phyloP scores from a whole-genome alignment of 1,140 invertebrate species.

The Orussus abietinus region DNA sequence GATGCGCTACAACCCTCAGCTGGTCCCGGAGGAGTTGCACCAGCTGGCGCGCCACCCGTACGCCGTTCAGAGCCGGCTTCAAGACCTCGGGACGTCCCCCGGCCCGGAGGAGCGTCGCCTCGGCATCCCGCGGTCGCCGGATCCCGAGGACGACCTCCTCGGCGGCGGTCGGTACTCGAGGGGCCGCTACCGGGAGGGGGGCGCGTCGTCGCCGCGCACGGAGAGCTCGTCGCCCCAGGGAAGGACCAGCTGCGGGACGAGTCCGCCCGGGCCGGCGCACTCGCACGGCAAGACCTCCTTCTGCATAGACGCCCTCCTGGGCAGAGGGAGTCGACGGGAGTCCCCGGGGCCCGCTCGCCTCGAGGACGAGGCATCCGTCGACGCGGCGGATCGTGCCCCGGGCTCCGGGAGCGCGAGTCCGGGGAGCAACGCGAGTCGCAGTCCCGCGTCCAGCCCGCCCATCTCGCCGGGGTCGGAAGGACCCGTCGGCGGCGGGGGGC shows the following conservation, averaged over 20 bases:
- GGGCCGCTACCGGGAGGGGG: conserved; percentile 11
- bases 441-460: conserved; percentile 43
- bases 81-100: background rate
- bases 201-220: conserved; percentile 10
- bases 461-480: conserved; percentile 48
- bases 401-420: conserved; percentile 40
- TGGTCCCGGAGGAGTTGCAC: background rate
- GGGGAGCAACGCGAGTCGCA: conserved; percentile 42
- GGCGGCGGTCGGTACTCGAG: conserved; percentile 18
- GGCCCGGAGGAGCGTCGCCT: background rate
- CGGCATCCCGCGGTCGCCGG: too few relatives aligned
- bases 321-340: conserved; percentile 26
- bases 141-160: conserved; percentile 20
- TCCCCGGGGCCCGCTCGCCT: conserved; percentile 28
- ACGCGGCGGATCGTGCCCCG: too few relatives aligned
- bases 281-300: conserved; percentile 57
- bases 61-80: background rate
- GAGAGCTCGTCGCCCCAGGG: conserved; percentile 20
- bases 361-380: conserved; percentile 19
- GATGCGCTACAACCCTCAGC: background rate
- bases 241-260: conserved; percentile 12
- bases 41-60: background rate
- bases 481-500: conserved; percentile 27
- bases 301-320: conserved; percentile 66
- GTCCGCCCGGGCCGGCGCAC: conserved; percentile 14